Conservation (phyloP, 2,797 vertebrate genomes). For the Ciconia nigra region DNA sequence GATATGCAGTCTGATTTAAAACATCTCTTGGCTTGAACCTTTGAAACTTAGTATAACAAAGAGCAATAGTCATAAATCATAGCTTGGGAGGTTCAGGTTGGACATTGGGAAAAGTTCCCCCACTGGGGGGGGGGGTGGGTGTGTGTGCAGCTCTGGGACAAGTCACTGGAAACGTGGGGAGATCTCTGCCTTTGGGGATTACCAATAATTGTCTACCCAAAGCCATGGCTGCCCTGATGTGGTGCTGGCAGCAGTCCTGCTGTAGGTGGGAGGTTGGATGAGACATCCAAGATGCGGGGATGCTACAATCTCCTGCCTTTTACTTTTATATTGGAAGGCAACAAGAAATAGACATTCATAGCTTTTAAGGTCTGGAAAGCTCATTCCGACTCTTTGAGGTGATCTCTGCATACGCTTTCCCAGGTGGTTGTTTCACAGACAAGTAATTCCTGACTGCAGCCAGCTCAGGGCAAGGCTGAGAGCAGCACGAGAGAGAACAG, state of each 20-base stretch:
- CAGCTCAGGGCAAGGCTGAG: not conserved
- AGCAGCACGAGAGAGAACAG: not conserved
- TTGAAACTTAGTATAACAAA: not conserved
- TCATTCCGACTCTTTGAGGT: not conserved
- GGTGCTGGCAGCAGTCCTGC: not conserved
- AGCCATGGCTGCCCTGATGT: accelerated
- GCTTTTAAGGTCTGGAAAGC: not conserved
- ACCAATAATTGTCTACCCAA: not conserved
- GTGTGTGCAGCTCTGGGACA: not conserved
- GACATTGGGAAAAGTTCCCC: accelerated
- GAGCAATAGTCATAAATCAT: not conserved
- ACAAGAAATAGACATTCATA: not conserved
- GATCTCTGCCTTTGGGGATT: not conserved
- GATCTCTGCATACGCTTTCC: not conserved
- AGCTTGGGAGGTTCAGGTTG: not conserved
- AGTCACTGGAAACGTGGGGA: not conserved
- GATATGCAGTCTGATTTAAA: not conserved
- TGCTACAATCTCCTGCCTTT: not conserved
- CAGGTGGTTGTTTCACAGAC: not conserved
- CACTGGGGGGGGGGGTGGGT: not conserved
- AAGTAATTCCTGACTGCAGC: not conserved
- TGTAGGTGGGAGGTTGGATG: accelerated
- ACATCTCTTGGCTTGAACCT: not conserved
- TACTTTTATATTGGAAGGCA: not conserved
- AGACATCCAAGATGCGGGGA: not conserved